phyloP scores from a whole-genome alignment of 2,888 invertebrate species.

The Lissocephala sabroskyi region DNA sequence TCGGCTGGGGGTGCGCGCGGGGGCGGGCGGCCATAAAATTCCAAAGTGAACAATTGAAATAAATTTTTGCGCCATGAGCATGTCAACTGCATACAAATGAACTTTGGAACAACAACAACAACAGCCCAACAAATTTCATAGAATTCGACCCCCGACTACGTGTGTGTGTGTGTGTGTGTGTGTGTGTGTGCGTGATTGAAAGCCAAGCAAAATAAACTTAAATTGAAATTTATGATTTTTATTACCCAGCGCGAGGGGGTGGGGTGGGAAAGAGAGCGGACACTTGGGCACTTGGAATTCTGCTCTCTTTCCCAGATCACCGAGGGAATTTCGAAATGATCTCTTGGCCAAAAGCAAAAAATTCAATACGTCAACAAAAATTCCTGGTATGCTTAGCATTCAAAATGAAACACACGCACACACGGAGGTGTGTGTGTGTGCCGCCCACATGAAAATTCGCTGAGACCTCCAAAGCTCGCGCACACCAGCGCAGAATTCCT shows the following conservation, averaged over 20 bases:
- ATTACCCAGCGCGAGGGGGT: slow-evolving; percentile 20
- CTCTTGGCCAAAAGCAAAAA: slow-evolving; percentile 38
- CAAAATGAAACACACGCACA: slow-evolving; percentile 15
- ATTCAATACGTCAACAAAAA: slow-evolving; percentile 67
- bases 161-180: slow-evolving; percentile 7
- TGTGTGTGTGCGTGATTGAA: no score
- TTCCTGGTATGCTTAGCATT: slow-evolving; percentile 60
- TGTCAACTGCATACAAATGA: slow-evolving; percentile 63
- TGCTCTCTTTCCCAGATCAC: no score
- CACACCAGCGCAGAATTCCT: no score
- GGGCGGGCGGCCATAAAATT: no score
- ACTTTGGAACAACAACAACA: slow-evolving; percentile 59
- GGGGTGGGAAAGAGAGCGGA: background rate
- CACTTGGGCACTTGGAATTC: background rate
- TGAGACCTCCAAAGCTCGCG: no score
- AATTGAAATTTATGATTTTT: slow-evolving; percentile 65
- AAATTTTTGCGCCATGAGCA: slow-evolving; percentile 66
- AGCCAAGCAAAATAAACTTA: slow-evolving; percentile 53
- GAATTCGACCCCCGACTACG: slow-evolving; percentile 52
- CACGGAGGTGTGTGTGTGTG: no score
- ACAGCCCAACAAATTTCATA: no score
- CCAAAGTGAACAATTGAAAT: slow-evolving; percentile 68
- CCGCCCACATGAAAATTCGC: no score
- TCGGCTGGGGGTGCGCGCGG: no score
- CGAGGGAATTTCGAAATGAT: slow-evolving; percentile 1